Evolutionary conservation across 2,888 invertebrate species (phyloP).

Genomic region (Cylindroiulus punctatus): DNA sequence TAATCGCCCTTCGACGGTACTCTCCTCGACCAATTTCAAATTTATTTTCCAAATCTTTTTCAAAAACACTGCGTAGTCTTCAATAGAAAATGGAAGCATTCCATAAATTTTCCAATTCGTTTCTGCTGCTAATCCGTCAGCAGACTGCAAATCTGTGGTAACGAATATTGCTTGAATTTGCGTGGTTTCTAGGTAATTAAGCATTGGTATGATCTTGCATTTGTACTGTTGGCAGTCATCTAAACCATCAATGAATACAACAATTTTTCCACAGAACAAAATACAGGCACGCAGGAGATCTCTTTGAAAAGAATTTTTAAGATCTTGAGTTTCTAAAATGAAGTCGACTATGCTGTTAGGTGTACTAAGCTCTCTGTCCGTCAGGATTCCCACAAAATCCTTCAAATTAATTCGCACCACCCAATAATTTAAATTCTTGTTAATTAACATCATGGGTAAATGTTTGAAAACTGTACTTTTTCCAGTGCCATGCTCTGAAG

Average conservation of each 20-base stretch:
- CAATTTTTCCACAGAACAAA: constrained; percentile 11
- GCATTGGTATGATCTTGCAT: neutral
- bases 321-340: neutral
- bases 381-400: neutral
- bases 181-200: neutral
- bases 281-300: neutral
- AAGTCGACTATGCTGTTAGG: neutral
- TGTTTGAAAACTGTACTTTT: constrained; percentile 16
- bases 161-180: neutral
- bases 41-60: neutral
- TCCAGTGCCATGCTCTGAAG: neutral
- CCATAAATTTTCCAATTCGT: neutral
- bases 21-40: neutral
- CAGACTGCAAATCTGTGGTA: neutral
- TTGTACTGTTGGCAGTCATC: neutral
- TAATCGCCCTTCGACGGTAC: neutral
- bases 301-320: neutral
- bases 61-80: neutral
- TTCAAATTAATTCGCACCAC: neutral
- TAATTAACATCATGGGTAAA: neutral
- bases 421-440: neutral
- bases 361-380: neutral
- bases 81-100: neutral
- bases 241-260: neutral
- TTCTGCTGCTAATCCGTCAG: neutral